Evolutionary conservation across 2,888 invertebrate species (phyloP).

Genomic region (Linnaemya tessellans): DNA sequence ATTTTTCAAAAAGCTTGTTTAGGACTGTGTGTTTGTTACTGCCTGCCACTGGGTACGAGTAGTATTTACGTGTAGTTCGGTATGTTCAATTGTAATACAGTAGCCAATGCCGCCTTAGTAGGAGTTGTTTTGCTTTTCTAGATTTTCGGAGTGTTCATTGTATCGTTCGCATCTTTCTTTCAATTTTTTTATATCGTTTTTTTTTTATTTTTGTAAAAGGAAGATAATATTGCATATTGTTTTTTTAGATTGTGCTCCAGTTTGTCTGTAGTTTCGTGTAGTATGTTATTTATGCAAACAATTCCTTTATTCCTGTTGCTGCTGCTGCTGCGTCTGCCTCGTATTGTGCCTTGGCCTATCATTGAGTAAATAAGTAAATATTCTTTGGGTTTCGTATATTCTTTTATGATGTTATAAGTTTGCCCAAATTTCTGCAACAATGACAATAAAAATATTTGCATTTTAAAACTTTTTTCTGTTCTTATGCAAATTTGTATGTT

Average conservation of each 20-base stretch:
- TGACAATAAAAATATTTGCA: slow-evolving; percentile 83
- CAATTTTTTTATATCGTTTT: too few relatives aligned
- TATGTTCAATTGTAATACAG: slow-evolving; percentile 52
- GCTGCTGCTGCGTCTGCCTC: slow-evolving; percentile 1
- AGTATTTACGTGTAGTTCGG: slow-evolving; percentile 8
- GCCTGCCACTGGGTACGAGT: background rate
- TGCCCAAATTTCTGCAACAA: slow-evolving; percentile 76
- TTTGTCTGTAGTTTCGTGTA: slow-evolving; percentile 72
- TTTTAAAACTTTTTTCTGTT: slow-evolving; percentile 78
- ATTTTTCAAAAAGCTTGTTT: slow-evolving; percentile 73
- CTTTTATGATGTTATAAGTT: slow-evolving; percentile 57
- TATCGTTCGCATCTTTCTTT: background rate
- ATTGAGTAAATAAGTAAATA: slow-evolving; percentile 63
- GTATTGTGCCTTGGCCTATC: slow-evolving; percentile 32
- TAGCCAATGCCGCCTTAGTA: slow-evolving; percentile 70
- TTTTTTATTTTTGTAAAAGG: slow-evolving; percentile 16
- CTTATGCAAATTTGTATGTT: slow-evolving; percentile 78
- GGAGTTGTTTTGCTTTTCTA: slow-evolving; percentile 58
- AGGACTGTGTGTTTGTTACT: slow-evolving; percentile 33
- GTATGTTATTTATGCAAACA: slow-evolving; percentile 71
- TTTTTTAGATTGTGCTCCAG: slow-evolving; percentile 70
- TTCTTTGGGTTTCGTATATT: slow-evolving; percentile 31
- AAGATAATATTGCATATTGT: slow-evolving; percentile 69
- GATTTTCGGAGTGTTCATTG: slow-evolving; percentile 11
- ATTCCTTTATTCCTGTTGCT: slow-evolving; percentile 46